Base-by-base conservation (phyloP, 2,797 vertebrate species). In the Artibeus jamaicensis region DNA sequence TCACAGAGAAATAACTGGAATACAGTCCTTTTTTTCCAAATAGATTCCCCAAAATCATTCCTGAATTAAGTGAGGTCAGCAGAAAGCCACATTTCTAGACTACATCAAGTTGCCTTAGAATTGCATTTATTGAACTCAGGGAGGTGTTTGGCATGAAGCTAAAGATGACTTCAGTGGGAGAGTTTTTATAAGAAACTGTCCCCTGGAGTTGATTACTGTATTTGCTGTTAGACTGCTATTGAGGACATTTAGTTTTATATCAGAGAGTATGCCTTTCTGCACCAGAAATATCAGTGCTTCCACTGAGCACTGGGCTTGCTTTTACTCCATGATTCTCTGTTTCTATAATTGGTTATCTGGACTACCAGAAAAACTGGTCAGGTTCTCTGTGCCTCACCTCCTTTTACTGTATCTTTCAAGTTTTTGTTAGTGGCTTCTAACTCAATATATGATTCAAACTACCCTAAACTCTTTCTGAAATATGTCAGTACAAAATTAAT, bases 401-500 rank as follows among this genome's bases (percentile, higher is more conserved):
- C 18, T 11, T 79, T 68, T 37, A 48, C 19, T 9, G 5, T 11
- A 55, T 71, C 44, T 85, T 84, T 76, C 26, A 55, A 74, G 24
- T 62, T 86, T 46, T 86, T 87, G 48, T 59, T 93, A 81, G 77
- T 44, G n/a, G 2, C 73, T 74, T 91, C n/a, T 85, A 46, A 11
- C 32, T 81, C 50, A n/a, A 42, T 71, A 22, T 65, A 70, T 77
- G 37, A 88, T 76, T 73, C n/a, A 82, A 86, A n/a, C 18, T 76
- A 62, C 18, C 3, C 42, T 79, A 24, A 85, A 82, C 42, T 44
- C 50, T 79, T 97, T 93, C 78, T 92, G 46, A 89, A 92, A 78
- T 71, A 21, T 11, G 6, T 42, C 9, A 57, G 24, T 70, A 55
- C 21, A 11, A 85, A 42, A 77, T 74, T 82, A 92, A 71, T 34